Evolutionary conservation across 2,888 invertebrate species (phyloP).

Genomic region (Bhutanitis thaidina): DNA sequence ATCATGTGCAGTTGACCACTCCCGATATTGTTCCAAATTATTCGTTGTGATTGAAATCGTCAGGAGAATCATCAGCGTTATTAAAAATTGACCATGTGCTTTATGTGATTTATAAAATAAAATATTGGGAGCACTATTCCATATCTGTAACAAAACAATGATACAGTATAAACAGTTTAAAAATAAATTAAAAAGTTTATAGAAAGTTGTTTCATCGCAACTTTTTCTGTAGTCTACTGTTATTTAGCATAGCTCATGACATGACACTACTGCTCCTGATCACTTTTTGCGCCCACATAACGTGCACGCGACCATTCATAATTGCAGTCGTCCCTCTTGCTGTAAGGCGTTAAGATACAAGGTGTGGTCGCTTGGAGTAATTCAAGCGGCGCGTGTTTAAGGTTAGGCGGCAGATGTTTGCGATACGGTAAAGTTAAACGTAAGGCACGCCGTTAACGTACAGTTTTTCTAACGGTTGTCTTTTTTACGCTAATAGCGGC

Average conservation of each 20-base stretch:
- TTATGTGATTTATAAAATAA: too few species aligned
- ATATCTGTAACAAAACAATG: too few species aligned
- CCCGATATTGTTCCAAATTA: too few species aligned
- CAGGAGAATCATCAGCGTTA: too few species aligned
- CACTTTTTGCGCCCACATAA: constrained; percentile 43
- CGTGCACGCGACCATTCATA: constrained; percentile 28
- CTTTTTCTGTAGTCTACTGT: not conserved
- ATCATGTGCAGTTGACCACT: too few species aligned
- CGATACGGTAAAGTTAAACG: constrained; percentile 24
- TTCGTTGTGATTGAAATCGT: too few species aligned
- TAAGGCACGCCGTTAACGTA: constrained; percentile 10
- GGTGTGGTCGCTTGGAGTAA: constrained; percentile 38
- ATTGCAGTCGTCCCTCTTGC: constrained; percentile 26
- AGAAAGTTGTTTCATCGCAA: not conserved
- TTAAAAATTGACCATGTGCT: too few species aligned
- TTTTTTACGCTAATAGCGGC: not conserved
- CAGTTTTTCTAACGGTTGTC: constrained; percentile 13
- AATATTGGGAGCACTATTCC: too few species aligned
- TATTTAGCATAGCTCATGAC: not conserved
- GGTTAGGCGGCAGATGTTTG: constrained; percentile 59
- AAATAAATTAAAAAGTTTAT: too few species aligned
- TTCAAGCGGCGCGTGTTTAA: constrained; percentile 31
- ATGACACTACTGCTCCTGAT: constrained; percentile 19
- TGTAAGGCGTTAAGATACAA: constrained; percentile 29
- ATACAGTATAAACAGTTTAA: too few species aligned